phyloP scores from a whole-genome alignment of 2,797 vertebrate species.

The Poecilia wingei region DNA sequence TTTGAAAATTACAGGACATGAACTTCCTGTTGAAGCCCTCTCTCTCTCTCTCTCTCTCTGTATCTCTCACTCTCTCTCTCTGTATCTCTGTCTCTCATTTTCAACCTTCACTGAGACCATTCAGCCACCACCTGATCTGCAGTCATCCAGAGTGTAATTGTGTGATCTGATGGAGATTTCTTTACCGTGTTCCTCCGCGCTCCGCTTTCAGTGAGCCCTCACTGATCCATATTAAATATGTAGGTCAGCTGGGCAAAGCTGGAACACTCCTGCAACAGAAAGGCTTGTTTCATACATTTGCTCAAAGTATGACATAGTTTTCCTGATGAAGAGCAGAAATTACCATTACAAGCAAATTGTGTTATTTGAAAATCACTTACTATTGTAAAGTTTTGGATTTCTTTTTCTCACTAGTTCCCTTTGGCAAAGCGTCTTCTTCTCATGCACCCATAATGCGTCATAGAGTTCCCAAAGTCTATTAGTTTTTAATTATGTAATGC shows the following conservation, averaged over 20 bases:
- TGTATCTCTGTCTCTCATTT: too few relatives aligned
- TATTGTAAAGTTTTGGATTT: not conserved
- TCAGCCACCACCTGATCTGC: constrained; percentile 51
- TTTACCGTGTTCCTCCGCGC: constrained; percentile 36
- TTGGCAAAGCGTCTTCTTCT: not conserved
- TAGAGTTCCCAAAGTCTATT: not conserved
- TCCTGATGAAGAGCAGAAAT: constrained; percentile 80
- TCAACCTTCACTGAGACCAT: constrained; percentile 23
- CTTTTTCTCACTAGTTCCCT: not conserved
- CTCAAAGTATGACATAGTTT: constrained; percentile 85
- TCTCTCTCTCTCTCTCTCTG: constrained; percentile 34
- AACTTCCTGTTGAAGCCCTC: constrained; percentile 39
- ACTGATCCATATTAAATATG: constrained; percentile 92
- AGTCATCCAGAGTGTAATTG: constrained; percentile 69
- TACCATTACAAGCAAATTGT: not conserved
- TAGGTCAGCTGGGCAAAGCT: constrained; percentile 89
- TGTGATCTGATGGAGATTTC: constrained; percentile 60
- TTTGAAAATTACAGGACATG: constrained; percentile 54
- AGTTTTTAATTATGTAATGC: not conserved
- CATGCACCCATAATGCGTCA: not conserved
- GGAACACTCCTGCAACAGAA: constrained; percentile 88
- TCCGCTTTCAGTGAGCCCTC: constrained; percentile 69
- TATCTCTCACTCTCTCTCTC: constrained; percentile 32
- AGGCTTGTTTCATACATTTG: constrained; percentile 89
- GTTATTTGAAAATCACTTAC: constrained; percentile 1